Conservation (phyloP, 1,140 invertebrate species). For the Zaprionus nigranus region DNA sequence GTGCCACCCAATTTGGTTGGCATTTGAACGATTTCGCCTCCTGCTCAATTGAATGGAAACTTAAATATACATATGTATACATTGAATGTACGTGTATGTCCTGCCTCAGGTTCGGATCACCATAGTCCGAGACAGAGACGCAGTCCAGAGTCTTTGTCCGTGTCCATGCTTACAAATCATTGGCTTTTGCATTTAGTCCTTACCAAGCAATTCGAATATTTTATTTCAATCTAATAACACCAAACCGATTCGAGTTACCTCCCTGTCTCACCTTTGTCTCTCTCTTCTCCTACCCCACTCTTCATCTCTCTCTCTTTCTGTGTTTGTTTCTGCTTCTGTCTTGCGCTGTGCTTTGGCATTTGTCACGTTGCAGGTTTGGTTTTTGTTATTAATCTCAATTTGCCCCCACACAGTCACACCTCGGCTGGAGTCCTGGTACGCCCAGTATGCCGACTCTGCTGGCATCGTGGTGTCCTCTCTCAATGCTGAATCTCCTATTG, state of each 20-base stretch:
- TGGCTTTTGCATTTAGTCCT: constrained; percentile 59
- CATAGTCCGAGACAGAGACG: not conserved
- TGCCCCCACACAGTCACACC: constrained; percentile 57
- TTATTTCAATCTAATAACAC: constrained; percentile 58
- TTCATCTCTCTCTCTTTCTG: constrained; percentile 25
- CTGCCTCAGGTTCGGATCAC: constrained; percentile 3
- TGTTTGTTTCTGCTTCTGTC: not conserved
- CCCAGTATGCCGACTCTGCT: constrained; percentile 5
- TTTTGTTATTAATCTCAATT: constrained; percentile 79
- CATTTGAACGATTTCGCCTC: constrained; percentile 58
- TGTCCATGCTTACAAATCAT: constrained; percentile 72
- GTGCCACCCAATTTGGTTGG: constrained; percentile 51
- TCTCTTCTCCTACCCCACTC: too few relatives aligned
- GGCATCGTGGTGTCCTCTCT: constrained; percentile 6
- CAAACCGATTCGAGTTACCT: constrained; percentile 28
- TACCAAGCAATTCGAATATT: constrained; percentile 63
- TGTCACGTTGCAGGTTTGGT: constrained; percentile 70
- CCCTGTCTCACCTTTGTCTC: not conserved
- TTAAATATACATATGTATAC: constrained; percentile 59
- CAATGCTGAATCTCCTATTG: not conserved
- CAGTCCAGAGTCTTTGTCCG: constrained; percentile 22
- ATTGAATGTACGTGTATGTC: not conserved
- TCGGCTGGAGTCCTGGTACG: constrained; percentile 11
- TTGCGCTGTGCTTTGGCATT: constrained; percentile 45
- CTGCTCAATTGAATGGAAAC: constrained; percentile 71